These are phyloP conservation scores for Pocillopora grandis DNA, from an alignment of 92 coral and sea anemone genomes.

Conservation along the genomic window DNA sequence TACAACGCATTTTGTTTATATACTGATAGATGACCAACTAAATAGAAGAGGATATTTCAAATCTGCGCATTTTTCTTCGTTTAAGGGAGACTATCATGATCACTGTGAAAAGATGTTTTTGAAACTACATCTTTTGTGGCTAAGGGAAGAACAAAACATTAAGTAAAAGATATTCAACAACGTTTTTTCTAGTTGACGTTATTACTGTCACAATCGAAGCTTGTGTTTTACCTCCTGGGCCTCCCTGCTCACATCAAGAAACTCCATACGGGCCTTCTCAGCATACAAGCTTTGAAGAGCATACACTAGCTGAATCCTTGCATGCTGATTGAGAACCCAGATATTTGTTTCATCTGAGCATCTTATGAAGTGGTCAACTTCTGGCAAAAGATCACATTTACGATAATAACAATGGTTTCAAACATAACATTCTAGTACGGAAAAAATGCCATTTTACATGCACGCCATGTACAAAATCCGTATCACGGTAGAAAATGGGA, in stretches of 20 bases:
- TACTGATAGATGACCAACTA: too few species aligned
- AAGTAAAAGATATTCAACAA: not conserved
- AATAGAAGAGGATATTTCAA: too few species aligned
- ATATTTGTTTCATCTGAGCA: not conserved
- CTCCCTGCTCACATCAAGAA: not conserved
- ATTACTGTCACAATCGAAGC: not conserved
- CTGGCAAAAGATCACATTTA: not conserved
- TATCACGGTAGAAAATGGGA: too few species aligned
- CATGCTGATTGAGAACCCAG: slow-evolving; percentile 9
- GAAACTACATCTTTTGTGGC: not conserved
- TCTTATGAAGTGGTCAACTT: not conserved
- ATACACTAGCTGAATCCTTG: slow-evolving; percentile 23
- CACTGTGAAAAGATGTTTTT: not conserved
- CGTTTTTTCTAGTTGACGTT: not conserved
- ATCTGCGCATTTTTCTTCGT: too few species aligned
- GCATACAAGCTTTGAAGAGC: slow-evolving; percentile 15
- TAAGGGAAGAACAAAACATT: not conserved
- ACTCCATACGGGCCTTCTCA: not conserved
- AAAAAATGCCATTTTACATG: too few species aligned
- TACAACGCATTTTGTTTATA: too few species aligned
- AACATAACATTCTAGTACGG: not conserved
- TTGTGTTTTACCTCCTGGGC: not conserved
- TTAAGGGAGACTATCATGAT: not conserved
- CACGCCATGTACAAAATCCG: too few species aligned
- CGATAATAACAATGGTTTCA: too few species aligned